A percentile compares a stretch with the other conserved stretches of the same genome.
Conservation (phyloP, 37 sponge, comb jelly and placozoan genomes). For the Halichondria panicea region DNA sequence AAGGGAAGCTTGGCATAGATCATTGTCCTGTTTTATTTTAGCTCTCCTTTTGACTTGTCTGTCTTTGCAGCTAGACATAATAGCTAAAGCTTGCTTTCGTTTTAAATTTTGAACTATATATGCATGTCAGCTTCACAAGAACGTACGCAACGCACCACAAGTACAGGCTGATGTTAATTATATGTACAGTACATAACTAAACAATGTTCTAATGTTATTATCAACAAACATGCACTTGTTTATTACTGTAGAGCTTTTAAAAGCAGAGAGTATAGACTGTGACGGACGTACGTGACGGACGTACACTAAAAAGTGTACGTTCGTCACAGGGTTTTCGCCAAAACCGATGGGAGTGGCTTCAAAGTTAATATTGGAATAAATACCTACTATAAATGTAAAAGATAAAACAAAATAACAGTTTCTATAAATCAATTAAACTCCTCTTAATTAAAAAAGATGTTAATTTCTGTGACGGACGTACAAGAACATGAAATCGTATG, state of each 20-base stretch:
- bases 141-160: too few relatives aligned
- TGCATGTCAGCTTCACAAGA: too few relatives aligned
- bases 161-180: too few relatives aligned
- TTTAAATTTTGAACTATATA: too few relatives aligned
- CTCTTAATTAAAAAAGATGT: background rate
- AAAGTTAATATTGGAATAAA: constrained; percentile 1
- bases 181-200: too few relatives aligned
- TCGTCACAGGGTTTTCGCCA: constrained; percentile 8
- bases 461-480: constrained; percentile 37
- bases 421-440: background rate
- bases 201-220: too few relatives aligned
- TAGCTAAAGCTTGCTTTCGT: too few relatives aligned
- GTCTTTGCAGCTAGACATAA: constrained; percentile 18
- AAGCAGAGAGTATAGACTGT: too few relatives aligned
- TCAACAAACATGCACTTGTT: too few relatives aligned
- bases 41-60: constrained; percentile 5
- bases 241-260: too few relatives aligned
- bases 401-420: background rate
- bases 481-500: background rate
- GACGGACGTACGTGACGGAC: constrained; percentile 35
- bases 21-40: constrained; percentile 7
- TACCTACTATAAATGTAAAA: background rate
- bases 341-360: background rate
- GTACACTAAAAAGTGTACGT: constrained; percentile 34
- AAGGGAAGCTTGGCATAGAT: constrained; percentile 15